Base-by-base conservation (phyloP, 2,113 vertebrate genomes). In the Mandrillus leucophaeus region DNA sequence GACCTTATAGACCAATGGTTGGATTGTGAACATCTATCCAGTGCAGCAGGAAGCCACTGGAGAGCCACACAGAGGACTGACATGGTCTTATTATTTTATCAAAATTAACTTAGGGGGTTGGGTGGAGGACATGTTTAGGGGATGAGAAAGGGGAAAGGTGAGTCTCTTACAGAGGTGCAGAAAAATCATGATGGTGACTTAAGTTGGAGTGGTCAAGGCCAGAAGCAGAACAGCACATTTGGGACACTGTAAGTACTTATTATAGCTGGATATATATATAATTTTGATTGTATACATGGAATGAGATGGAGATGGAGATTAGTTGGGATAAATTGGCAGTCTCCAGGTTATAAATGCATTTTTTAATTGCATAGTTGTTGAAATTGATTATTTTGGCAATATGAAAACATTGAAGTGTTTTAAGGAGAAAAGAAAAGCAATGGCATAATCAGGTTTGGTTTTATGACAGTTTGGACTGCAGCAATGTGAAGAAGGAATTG, bases 371-470 rank as follows among this genome's bases (percentile, higher is more conserved):
- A 66, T 80, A 32, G n/a, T 14, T 75, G 55, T 61, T 97, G 40
- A 90, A 95, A 64, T 93, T 10, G 84, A 79, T 81, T 97, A 43
- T 85, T 88, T 81, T 88, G 59, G 76, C 43, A 93, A 40, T 27
- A 22, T 90, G 32, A 57, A 88, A 68, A 66, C 22, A 59, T 78
- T 84, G 25, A 94, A 72, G 35, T 83, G 20, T 64, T 88, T 84
- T 81, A 76, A 95, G 50, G 70, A 90, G 84, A 83, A 59, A 64
- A 72, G 17, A 43, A 86, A 13, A 93, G 27, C 43, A 64, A 64
- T 2, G 25, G 22, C 0, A 10, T 45, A 30, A 48, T 96, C 35
- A 43, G 11, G 80, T 59, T 68, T 80, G 32, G 6, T 30, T 91
- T 88, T 59, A 92, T 72, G 50, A 38, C 48, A 55, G 32, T 64